These are phyloP conservation scores for Microcebus lehilahytsara DNA, from an alignment of 2,113 vertebrate species.

Conservation along the genomic window DNA sequence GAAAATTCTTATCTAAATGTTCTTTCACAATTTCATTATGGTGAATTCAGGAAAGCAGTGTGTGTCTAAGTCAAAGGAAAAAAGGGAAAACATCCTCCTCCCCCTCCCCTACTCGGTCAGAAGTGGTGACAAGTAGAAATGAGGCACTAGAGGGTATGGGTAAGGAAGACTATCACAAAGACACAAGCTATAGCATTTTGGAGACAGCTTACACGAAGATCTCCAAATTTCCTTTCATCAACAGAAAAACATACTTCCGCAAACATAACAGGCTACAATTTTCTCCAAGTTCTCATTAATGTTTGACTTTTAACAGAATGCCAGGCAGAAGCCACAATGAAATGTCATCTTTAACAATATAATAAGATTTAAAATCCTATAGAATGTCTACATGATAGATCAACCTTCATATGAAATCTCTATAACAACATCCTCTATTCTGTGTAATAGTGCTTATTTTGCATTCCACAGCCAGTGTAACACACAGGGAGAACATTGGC, in stretches of 20 bases:
- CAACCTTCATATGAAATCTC: neutral
- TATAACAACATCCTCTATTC: neutral
- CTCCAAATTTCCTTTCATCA: constrained; percentile 34
- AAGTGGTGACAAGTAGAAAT: neutral
- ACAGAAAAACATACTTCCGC: constrained; percentile 28
- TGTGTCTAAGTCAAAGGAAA: neutral
- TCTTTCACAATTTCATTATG: neutral
- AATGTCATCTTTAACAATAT: constrained; percentile 45
- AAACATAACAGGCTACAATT: constrained; percentile 23
- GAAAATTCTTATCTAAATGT: neutral
- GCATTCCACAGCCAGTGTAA: neutral
- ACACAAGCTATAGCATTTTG: neutral
- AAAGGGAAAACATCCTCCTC: neutral
- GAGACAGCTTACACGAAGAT: neutral
- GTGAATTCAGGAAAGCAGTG: neutral
- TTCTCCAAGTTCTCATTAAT: constrained; percentile 23
- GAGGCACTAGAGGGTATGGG: neutral
- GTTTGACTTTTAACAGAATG: constrained; percentile 38
- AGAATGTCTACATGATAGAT: neutral
- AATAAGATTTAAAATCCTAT: constrained; percentile 16
- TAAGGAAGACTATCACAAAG: neutral
- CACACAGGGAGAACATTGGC: neutral
- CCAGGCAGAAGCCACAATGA: constrained; percentile 12
- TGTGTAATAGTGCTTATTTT: neutral
- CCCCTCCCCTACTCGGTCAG: neutral